Evolutionary conservation across 2,113 vertebrate genomes (phyloP).

Genomic region (Zootoca vivipara): DNA sequence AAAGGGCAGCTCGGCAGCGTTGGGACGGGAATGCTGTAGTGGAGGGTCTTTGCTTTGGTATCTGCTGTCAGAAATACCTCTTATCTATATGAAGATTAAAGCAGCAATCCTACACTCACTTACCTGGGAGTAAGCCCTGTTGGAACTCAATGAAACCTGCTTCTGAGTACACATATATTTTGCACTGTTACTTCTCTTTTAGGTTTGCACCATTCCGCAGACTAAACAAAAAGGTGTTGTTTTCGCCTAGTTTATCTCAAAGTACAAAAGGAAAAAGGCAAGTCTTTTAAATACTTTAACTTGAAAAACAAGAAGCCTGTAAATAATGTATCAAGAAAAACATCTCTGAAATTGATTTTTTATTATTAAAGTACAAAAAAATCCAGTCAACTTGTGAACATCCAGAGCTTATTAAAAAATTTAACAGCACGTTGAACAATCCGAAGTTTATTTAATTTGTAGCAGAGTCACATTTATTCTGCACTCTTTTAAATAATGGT

Average conservation of each 20-base stretch:
- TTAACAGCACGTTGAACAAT: conserved; percentile 21
- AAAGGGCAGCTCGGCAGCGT: neutral
- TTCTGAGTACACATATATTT: neutral
- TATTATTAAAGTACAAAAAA: conserved; percentile 42
- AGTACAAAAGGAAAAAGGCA: neutral
- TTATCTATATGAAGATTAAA: neutral
- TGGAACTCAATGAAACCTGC: neutral
- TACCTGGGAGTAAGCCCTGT: neutral
- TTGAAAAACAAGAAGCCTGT: neutral
- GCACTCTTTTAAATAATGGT: conserved; percentile 12
- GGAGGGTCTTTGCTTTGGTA: neutral
- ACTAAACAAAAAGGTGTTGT: neutral
- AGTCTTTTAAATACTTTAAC: neutral
- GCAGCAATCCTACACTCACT: neutral
- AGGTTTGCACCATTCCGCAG: neutral
- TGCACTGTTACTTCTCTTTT: neutral
- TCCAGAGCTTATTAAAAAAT: conserved; percentile 29
- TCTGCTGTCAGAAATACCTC: neutral
- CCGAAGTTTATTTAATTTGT: conserved; percentile 29
- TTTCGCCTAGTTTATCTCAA: neutral
- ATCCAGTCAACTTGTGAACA: neutral
- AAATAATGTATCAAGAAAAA: conserved; percentile 34
- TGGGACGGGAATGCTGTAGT: neutral
- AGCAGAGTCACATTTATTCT: conserved; percentile 16
- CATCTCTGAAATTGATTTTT: conserved; percentile 34